Evolutionary conservation across 2,113 vertebrate species (phyloP).

Genomic region (Brienomyrus longianalis): DNA sequence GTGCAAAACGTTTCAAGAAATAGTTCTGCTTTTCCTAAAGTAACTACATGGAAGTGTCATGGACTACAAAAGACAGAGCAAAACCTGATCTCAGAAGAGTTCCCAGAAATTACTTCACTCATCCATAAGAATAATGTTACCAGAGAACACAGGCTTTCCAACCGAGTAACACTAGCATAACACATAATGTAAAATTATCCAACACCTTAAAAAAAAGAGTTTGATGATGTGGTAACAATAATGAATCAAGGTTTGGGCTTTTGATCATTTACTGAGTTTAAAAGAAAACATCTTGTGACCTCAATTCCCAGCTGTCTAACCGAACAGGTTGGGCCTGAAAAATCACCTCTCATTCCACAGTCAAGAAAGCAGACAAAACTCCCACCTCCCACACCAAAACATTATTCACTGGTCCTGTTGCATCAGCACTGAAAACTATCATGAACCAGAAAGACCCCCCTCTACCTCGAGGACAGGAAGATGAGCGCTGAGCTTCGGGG

Average conservation of each 20-base stretch:
- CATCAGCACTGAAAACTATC: not conserved
- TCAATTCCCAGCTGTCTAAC: not conserved
- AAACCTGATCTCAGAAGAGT: not conserved
- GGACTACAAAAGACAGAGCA: not conserved
- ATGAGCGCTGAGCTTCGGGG: not conserved
- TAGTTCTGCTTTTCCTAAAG: not conserved
- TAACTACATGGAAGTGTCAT: not conserved
- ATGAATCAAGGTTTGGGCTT: not conserved
- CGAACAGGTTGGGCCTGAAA: conserved; percentile 26
- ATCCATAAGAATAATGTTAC: not conserved
- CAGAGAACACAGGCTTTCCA: not conserved
- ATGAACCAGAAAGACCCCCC: not conserved
- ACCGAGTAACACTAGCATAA: not conserved
- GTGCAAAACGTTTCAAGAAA: no score
- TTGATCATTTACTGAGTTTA: not conserved
- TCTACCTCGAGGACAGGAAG: not conserved
- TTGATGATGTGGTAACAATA: not conserved
- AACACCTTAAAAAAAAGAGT: not conserved
- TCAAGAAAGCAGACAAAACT: not conserved
- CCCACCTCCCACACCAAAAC: not conserved
- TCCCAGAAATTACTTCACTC: not conserved
- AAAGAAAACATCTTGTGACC: not conserved
- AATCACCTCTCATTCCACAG: conserved; percentile 4
- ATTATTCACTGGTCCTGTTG: not conserved
- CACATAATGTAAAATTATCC: not conserved